Conservation (phyloP, 2,888 invertebrate genomes). For the Machimus atricapillus region DNA sequence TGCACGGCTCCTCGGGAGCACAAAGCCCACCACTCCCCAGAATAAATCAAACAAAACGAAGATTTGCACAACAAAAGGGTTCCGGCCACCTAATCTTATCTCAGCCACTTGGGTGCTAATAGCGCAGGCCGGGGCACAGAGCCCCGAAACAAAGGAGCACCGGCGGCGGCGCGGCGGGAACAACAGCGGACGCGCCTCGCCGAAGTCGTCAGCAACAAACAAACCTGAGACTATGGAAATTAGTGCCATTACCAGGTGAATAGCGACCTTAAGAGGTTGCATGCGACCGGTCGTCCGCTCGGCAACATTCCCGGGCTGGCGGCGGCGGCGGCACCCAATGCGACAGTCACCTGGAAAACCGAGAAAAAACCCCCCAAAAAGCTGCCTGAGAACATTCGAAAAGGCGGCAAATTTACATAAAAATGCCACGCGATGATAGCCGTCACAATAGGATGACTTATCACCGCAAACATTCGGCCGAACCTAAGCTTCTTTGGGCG, state of each 20-base stretch:
- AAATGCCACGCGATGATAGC: constrained; percentile 36
- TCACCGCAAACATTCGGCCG: constrained; percentile 24
- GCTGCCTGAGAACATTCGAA: not conserved
- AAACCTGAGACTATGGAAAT: constrained; percentile 7
- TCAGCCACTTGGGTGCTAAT: not conserved
- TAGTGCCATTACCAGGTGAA: constrained; percentile 28
- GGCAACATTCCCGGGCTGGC: not conserved
- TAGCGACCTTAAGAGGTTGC: constrained; percentile 7
- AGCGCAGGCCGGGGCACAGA: not conserved
- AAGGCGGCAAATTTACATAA: constrained; percentile 29
- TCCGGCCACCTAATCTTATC: constrained; percentile 33
- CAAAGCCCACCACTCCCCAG: not conserved
- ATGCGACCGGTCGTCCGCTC: not conserved
- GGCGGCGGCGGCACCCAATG: not conserved
- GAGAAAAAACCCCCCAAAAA: constrained; percentile 2
- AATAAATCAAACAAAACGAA: not conserved
- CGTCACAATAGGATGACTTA: constrained; percentile 26
- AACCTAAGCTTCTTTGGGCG: constrained; percentile 2
- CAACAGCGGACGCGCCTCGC: not conserved
- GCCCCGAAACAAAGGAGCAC: not conserved
- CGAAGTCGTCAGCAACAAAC: not conserved
- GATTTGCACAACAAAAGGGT: constrained; percentile 37
- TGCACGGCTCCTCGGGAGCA: not conserved
- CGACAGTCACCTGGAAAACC: constrained; percentile 10
- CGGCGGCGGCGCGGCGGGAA: not conserved